phyloP scores from a whole-genome alignment of 2,113 vertebrate species.

The Marcusenius ussheri region DNA sequence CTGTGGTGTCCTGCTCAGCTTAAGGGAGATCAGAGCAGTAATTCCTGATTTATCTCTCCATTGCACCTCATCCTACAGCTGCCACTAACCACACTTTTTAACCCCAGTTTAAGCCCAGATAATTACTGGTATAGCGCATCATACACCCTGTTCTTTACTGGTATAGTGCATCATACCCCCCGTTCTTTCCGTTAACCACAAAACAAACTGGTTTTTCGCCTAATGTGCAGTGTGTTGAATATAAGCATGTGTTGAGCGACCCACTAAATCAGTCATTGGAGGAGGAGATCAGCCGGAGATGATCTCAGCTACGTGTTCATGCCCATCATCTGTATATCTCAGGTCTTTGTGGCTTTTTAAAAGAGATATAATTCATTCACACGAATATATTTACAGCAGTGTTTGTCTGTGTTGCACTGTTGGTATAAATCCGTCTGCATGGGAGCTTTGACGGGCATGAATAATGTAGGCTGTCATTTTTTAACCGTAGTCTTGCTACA shows the following conservation, averaged over 20 bases:
- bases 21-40: neutral
- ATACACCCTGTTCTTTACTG: neutral
- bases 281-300: neutral
- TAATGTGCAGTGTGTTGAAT: neutral
- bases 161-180: neutral
- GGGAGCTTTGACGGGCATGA: neutral
- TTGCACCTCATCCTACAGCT: neutral
- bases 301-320: neutral
- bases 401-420: neutral
- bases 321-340: neutral
- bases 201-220: neutral
- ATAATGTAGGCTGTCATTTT: neutral
- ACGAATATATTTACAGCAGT: neutral
- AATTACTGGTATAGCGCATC: neutral
- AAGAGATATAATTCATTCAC: neutral
- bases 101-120: neutral
- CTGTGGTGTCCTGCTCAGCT: neutral
- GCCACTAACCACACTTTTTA: neutral
- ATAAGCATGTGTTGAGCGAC: neutral
- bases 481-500: neutral
- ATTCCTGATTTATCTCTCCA: neutral
- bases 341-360: neutral
- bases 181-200: neutral
- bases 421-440: neutral
- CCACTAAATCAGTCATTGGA: neutral